A percentile compares a stretch with the other conserved stretches of the same genome.
Evolutionary conservation across 1,140 invertebrate genomes (phyloP).

Genomic region (Zophobas atratus): DNA sequence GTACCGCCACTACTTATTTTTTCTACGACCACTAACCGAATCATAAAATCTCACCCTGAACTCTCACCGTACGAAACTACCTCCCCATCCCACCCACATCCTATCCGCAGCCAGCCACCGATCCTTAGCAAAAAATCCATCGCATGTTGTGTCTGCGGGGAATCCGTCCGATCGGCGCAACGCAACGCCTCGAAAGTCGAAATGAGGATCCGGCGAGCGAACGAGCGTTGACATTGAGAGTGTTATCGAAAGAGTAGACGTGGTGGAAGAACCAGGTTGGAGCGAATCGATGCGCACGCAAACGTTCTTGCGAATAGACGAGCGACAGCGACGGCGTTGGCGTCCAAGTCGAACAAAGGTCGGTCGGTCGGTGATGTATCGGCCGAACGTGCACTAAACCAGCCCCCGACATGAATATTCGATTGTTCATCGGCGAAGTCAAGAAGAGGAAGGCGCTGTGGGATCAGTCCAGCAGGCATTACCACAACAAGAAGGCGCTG

Average conservation of each 20-base stretch:
- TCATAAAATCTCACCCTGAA: too few relatives aligned
- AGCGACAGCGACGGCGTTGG: slow-evolving; percentile 14
- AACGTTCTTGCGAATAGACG: slow-evolving; percentile 17
- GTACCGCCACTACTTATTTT: too few relatives aligned
- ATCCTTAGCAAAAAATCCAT: too few relatives aligned
- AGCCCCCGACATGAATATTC: slow-evolving; percentile 64
- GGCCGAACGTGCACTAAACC: slow-evolving; percentile 60
- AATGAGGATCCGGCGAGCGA: slow-evolving; percentile 3
- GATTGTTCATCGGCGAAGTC: slow-evolving; percentile 67
- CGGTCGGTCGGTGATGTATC: neutral
- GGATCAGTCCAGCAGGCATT: slow-evolving; percentile 68
- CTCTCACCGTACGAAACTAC: too few relatives aligned
- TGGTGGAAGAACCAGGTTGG: slow-evolving; percentile 17
- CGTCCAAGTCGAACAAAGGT: slow-evolving; percentile 19
- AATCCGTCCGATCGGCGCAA: too few relatives aligned
- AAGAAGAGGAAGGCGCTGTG: slow-evolving; percentile 69
- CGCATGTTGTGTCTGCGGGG: too few relatives aligned
- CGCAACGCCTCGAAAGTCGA: too few relatives aligned
- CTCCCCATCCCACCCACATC: too few relatives aligned
- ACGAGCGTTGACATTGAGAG: slow-evolving; percentile 34
- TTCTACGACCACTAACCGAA: too few relatives aligned
- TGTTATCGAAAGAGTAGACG: neutral
- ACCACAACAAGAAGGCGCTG: slow-evolving; percentile 69
- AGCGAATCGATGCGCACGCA: slow-evolving; percentile 39
- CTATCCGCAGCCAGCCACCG: too few relatives aligned